These are phyloP conservation scores for Anomalospiza imberbis DNA, from an alignment of 2,797 vertebrate species.

Conservation along the genomic window DNA sequence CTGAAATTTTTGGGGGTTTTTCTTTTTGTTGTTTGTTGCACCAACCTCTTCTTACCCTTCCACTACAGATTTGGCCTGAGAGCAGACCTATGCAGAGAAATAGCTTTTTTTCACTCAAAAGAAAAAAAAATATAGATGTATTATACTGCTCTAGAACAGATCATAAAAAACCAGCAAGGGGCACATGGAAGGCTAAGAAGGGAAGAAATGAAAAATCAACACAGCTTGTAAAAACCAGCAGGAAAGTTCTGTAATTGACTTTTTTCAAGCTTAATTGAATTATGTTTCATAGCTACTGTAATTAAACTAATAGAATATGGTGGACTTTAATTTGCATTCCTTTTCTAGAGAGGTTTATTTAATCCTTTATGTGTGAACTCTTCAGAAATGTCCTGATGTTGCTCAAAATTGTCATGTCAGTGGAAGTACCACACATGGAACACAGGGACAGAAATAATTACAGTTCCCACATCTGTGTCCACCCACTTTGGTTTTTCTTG, in stretches of 20 bases:
- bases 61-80: neutral
- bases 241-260: conserved; percentile 51
- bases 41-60: neutral
- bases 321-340: conserved; percentile 35
- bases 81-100: neutral
- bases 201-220: conserved; percentile 48
- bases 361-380: neutral
- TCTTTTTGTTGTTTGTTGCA: neutral
- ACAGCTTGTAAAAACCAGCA: conserved; percentile 45
- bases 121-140: neutral
- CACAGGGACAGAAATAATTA: neutral
- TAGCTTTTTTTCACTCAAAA: neutral
- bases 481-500: neutral
- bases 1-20: neutral
- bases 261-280: conserved; percentile 37
- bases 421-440: neutral
- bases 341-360: neutral
- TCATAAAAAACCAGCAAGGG: conserved; percentile 40
- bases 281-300: conserved; percentile 56
- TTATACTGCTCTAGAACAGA: neutral
- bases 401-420: neutral
- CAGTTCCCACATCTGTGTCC: neutral
- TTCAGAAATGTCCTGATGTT: neutral
- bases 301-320: conserved; percentile 32
- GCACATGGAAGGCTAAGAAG: neutral